Conservation (phyloP, 2,797 vertebrate genomes). For the Coracias cyanogaster region DNA sequence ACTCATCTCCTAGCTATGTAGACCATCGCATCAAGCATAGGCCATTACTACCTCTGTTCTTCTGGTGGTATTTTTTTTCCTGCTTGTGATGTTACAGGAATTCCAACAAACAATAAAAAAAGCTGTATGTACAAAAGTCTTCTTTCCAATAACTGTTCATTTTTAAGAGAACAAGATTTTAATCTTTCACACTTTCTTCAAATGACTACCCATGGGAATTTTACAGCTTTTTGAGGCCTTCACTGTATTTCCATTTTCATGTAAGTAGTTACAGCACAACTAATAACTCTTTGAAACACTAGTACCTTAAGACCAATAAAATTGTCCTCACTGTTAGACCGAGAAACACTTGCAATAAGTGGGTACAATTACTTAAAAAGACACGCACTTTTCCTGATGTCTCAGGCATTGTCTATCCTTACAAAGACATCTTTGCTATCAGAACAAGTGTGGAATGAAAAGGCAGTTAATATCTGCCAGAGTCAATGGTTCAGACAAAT, state of each 20-base stretch:
- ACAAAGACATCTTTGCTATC: background rate
- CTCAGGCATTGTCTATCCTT: background rate
- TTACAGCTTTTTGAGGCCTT: background rate
- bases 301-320: background rate
- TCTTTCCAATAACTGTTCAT: background rate
- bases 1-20: background rate
- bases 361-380: background rate
- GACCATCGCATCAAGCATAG: background rate
- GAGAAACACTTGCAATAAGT: background rate
- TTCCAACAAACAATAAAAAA: background rate
- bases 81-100: background rate
- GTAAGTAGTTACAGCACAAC: background rate
- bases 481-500: background rate
- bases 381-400: background rate
- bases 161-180: background rate
- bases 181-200: background rate
- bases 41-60: background rate
- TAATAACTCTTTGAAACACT: background rate
- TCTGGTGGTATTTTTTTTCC: background rate
- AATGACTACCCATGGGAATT: background rate
- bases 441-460: background rate
- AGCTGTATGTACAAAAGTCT: background rate
- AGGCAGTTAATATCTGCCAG: background rate
- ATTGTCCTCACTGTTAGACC: background rate
- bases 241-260: background rate